A percentile compares a stretch with the other conserved stretches of the same genome.
Conservation (phyloP, 64 coral and sea anemone genomes). For the Acropora yongei region DNA sequence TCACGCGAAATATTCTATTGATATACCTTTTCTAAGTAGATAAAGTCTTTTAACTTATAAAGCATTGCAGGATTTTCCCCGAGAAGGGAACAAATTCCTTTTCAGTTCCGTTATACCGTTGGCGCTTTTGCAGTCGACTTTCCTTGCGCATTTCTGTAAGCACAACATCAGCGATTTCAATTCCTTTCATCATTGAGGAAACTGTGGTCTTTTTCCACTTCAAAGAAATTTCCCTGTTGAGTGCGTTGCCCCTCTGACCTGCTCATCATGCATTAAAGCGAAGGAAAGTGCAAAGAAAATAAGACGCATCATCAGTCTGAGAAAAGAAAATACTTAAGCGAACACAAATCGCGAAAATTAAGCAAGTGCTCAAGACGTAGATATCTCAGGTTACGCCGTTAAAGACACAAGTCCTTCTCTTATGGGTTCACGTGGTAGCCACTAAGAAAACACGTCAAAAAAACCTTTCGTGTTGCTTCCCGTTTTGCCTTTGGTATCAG, state of each 20-base stretch:
- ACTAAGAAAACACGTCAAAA: too few species aligned
- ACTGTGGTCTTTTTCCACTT: neutral
- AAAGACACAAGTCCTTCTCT: too few species aligned
- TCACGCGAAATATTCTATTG: too few species aligned
- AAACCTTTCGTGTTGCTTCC: too few species aligned
- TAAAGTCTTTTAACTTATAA: neutral
- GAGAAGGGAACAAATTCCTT: neutral
- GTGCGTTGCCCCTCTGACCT: neutral
- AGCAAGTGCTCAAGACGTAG: too few species aligned
- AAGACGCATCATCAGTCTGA: neutral
- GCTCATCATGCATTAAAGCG: neutral
- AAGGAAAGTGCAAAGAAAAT: neutral
- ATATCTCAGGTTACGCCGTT: too few species aligned
- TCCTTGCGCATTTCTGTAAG: neutral
- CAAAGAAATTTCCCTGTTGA: neutral
- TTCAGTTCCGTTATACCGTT: neutral
- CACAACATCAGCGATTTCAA: neutral
- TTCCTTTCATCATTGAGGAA: neutral
- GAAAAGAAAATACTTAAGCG: too few species aligned
- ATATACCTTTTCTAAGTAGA: constrained; percentile 14
- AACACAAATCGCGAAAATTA: too few species aligned
- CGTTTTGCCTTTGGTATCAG: too few species aligned
- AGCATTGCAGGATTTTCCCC: neutral
- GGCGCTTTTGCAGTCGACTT: neutral
- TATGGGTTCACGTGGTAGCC: too few species aligned